These are phyloP conservation scores for Drosophila macrospina DNA, from an alignment of 2,888 invertebrate genomes.

Conservation along the genomic window DNA sequence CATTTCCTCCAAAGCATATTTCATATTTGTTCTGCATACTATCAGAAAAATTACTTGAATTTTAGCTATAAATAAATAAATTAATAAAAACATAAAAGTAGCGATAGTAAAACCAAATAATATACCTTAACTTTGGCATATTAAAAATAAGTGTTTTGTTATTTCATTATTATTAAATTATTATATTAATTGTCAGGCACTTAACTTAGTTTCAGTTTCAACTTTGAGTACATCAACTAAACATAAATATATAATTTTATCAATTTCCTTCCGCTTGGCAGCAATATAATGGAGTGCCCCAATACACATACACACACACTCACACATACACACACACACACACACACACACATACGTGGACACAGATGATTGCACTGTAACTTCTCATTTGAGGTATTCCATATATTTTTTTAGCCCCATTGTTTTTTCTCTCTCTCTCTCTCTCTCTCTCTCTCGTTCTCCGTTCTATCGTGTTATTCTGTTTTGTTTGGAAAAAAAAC, in stretches of 20 bases:
- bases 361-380: conserved; percentile 60
- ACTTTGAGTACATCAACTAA: conserved; percentile 36
- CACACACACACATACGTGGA: conserved; percentile 26
- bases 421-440: conserved; percentile 35
- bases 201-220: conserved; percentile 18
- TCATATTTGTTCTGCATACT: too few species aligned
- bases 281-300: conserved; percentile 44
- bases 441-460: conserved; percentile 2
- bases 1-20: too few species aligned
- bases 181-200: conserved; percentile 16
- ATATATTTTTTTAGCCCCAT: conserved; percentile 21
- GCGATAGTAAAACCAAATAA: too few species aligned
- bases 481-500: conserved; percentile 20
- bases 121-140: neutral
- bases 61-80: too few species aligned
- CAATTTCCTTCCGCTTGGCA: conserved; percentile 47
- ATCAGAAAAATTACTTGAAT: too few species aligned
- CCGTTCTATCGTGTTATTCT: conserved; percentile 35
- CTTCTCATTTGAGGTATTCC: conserved; percentile 70
- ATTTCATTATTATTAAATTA: neutral
- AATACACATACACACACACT: conserved; percentile 19
- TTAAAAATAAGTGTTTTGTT: conserved; percentile 6
- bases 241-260: conserved; percentile 49
- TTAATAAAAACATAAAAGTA: neutral
- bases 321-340: conserved; percentile 17